Evolutionary conservation across 2,888 invertebrate species (phyloP), one percentile per base, ranked within the genome.

Genomic region (Rotaria sp.): DNA sequence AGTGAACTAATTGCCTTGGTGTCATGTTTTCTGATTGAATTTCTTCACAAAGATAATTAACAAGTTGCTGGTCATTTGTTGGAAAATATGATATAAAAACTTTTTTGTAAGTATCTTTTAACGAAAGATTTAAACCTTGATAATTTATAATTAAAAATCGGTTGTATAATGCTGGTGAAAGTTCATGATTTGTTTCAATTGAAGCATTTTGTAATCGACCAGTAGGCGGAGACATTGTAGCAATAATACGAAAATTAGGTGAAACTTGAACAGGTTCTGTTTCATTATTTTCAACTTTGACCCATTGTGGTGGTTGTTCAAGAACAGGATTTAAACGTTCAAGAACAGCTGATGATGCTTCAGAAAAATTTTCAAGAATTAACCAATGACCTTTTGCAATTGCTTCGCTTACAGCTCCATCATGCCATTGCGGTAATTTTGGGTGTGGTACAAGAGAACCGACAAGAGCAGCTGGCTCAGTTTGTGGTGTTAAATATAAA

Each of bases 181-280:
- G 92, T 90, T 98, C 96, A 90, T 95, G 95, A 75, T 41, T 41
- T 38, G 75, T 41, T 75, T 41, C 75, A 4, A 41, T 75, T 38
- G 75, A 75, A 7, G 75, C 75, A 75, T 75, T 75, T 75, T 75
- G 75, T 75, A 75, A 41, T 91, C 99, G 99, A 0, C 99, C 99
- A 0, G 97, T 99, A 0, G 97, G 96, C 10, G 99, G 99, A 92
- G 99, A 99, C 99, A 99, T 99, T 89, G 98, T 99, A 5, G 98
- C 97, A 91, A 99, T 97, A 80, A 99, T 93, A 0, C 96, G 94
- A 90, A 99, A 98, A 21, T 94, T 93, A 10, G 93, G 90, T 86
- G 93, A 89, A 0, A 95, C 94, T 35, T 88, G 88, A 21, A 92
- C 89, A 15, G n/a, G 57, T 52, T 85, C 48, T 41, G 50, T 67